Evolutionary conservation across 2,888 invertebrate genomes (phyloP).

Genomic region (Aphidius colemani): DNA sequence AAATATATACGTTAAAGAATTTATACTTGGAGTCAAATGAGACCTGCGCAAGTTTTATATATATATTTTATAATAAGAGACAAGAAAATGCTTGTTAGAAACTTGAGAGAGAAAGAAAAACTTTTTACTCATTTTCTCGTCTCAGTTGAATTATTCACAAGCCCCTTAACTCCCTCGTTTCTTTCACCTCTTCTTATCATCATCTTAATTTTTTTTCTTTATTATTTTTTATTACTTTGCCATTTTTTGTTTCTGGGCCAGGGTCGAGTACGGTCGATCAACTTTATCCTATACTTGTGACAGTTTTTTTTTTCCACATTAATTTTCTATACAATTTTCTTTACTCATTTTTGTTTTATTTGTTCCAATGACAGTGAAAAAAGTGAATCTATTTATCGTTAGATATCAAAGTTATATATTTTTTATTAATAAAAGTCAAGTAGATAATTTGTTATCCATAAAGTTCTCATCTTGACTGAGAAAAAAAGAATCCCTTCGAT

Average conservation of each 20-base stretch:
- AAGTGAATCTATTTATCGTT: too few species aligned
- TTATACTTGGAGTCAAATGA: neutral
- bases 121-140: slow-evolving; percentile 58
- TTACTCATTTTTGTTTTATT: neutral
- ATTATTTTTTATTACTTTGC: too few species aligned
- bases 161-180: slow-evolving; percentile 41
- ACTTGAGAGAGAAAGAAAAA: slow-evolving; percentile 48
- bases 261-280: slow-evolving; percentile 53
- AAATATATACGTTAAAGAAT: neutral
- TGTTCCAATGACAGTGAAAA: too few species aligned
- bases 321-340: neutral
- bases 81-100: slow-evolving; percentile 54
- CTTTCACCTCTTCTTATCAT: neutral
- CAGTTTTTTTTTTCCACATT: neutral
- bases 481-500: too few species aligned
- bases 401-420: neutral
- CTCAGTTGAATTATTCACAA: slow-evolving; percentile 60
- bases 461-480: too few species aligned
- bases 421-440: slow-evolving; percentile 11
- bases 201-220: neutral
- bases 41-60: neutral
- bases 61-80: neutral
- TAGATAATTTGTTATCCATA: too few species aligned
- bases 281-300: slow-evolving; percentile 38
- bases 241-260: slow-evolving; percentile 59